A percentile compares a stretch with the other conserved stretches of the same genome.
phyloP scores from a whole-genome alignment of 2,888 invertebrate species.

The Andrena dorsata region DNA sequence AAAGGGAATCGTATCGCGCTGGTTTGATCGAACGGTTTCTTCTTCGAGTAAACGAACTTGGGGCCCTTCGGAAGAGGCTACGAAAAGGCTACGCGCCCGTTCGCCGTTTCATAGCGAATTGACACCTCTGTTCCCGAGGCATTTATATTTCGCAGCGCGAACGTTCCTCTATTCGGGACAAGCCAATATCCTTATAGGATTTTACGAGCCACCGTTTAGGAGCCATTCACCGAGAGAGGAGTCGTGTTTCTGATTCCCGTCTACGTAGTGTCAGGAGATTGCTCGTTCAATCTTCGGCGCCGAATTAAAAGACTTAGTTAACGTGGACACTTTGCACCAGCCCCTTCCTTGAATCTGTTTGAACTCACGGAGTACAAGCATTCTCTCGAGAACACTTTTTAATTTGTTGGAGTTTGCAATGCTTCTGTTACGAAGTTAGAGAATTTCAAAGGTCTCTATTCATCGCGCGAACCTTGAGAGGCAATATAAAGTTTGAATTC shows the following conservation, averaged over 20 bases:
- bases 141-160: conserved; percentile 58
- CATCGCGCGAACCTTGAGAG: too few relatives aligned
- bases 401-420: conserved; percentile 1
- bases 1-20: conserved; percentile 40
- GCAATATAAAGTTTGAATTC: too few relatives aligned
- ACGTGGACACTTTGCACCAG: neutral
- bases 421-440: too few relatives aligned
- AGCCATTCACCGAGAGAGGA: conserved; percentile 54
- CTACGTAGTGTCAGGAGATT: conserved; percentile 11
- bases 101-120: conserved; percentile 57
- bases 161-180: conserved; percentile 45
- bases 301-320: conserved; percentile 18
- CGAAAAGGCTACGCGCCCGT: conserved; percentile 5
- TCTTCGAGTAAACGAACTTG: conserved; percentile 14
- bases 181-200: conserved; percentile 63
- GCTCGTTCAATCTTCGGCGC: conserved; percentile 5
- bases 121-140: conserved; percentile 45
- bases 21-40: conserved; percentile 37
- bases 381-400: neutral
- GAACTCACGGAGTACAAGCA: neutral
- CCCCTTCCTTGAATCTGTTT: neutral
- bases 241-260: conserved; percentile 46
- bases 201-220: conserved; percentile 59
- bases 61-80: neutral
- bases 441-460: too few relatives aligned